These are phyloP conservation scores for Sitobion miscanthi DNA, from an alignment of 1,140 invertebrate genomes.

Conservation along the genomic window DNA sequence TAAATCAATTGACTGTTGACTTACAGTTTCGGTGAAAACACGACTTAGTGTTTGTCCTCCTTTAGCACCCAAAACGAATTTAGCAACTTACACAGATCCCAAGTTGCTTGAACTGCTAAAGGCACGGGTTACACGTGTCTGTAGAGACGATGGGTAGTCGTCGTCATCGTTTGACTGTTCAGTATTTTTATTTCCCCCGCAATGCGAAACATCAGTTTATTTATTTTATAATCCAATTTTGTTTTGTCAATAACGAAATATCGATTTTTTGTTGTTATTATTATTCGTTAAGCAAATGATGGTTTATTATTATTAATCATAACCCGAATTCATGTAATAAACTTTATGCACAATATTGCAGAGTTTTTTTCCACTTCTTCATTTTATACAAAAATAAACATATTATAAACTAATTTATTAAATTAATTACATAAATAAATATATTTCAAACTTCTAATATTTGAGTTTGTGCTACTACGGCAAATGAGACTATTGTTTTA, in stretches of 20 bases:
- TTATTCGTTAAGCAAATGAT: not conserved
- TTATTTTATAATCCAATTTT: slow-evolving; percentile 3
- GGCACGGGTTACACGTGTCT: not conserved
- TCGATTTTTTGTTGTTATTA: not conserved
- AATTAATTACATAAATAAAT: too few relatives aligned
- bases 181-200: not conserved
- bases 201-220: not conserved
- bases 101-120: not conserved
- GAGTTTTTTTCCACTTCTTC: not conserved
- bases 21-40: not conserved
- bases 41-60: not conserved
- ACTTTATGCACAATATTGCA: not conserved
- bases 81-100: not conserved
- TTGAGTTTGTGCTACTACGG: not conserved
- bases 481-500: not conserved
- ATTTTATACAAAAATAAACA: too few relatives aligned
- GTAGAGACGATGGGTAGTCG: not conserved
- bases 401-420: too few relatives aligned
- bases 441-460: not conserved
- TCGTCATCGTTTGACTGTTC: not conserved
- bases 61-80: not conserved
- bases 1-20: slow-evolving; percentile 2
- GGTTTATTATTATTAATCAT: not conserved
- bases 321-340: not conserved
- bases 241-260: not conserved